Base-by-base conservation (phyloP, 2,888 invertebrate genomes). In the Ectropis crepuscularia region DNA sequence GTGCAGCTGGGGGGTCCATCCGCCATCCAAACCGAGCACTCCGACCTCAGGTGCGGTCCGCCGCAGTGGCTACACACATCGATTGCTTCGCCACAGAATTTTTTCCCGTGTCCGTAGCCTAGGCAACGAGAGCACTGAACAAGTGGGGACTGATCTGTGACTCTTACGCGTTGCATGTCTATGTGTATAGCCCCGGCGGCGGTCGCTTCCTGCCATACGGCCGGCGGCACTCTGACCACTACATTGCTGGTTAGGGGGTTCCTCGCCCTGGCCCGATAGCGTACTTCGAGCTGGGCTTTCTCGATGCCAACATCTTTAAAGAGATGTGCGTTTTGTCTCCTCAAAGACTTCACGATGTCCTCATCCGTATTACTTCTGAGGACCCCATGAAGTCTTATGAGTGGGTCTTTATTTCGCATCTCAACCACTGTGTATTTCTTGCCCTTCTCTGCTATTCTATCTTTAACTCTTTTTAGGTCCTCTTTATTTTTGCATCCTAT, bases 131-230 rank as follows among this genome's bases (percentile, higher is more conserved):
- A 28, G 16, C 16, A 57, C n/a, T 57, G 71, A 0, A 73, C 60
- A 0, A 72, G 57, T 0, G 72, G 73, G 0, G 71, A 68, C 9
- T 72, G 71, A 59, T 73, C 73, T 2, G n/a, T 36, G 0, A 67
- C 61, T 7, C 9, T 41, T 6, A 66, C 47, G 7, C 67, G 42
- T n/a, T 72, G 68, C 0, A 74, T 53, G 9, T 70, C 73, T 2
- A 76, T 60, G 54, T 69, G 60, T 0, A 73, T 39, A 4, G 51
- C 55, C 5, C 62, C 72, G 0, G 62, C 65, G 0, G 55, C 51
- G 6, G 46, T 41, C 36, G 59, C 0, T 0, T 41, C 2, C n/a
- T 43, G 43, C 69, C 69, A 70, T 0, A 70, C 11, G 0, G 4
- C n/a, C 0, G 69, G 67, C 8, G 69, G 63, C 0, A 65, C 63